Base-by-base conservation (phyloP, 2,797 vertebrate genomes). In the Smutsia gigantea region DNA sequence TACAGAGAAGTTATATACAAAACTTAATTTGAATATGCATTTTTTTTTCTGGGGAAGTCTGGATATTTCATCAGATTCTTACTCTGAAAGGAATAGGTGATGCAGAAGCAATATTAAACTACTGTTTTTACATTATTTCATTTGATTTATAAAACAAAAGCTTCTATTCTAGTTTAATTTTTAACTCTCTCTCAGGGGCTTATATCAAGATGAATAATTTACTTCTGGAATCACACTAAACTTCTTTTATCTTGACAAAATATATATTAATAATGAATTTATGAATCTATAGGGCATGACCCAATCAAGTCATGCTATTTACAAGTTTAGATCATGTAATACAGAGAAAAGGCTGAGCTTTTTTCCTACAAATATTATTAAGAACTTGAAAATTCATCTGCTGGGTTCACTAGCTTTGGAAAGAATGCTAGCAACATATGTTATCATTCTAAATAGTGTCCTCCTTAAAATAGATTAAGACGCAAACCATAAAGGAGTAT, bases 201-300 rank as follows among this genome's bases (percentile, higher is more conserved):
- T 90, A 42, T 61, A 63, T 57, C 27, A 71, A 91, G 85, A 88
- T 59, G 10, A 94, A 39, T 64, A 3, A 1, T 53, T 93, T 84
- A 55, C 53, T 91, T 93, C 85, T 27, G 51, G 59, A 42, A 89
- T 31, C 11, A 63, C 9, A 34, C 4, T 61, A 29, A 68, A 31
- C 5, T 31, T 61, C 34, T 92, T 82, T 31, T 34, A 69, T 66
- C 13, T 92, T 87, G 25, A 88, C 18, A 77, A 71, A 88, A 61
- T 51, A 29, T 63, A 88, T 46, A 71, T 95, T 87, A 66, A 71
- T 85, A 89, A 95, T 86, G 8, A 92, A 69, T 69, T 94, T 51
- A 88, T 94, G 31, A 90, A 85, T 75, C 87, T 85, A 77, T 2
- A 77, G 34, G 83, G 1, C 1, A 68, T 42, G 72, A 4, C 4